Percentiles rank a stretch among this genome's conserved stretches.
Conservation (phyloP, 2,113 vertebrate species). For the Archilochus colubris region DNA sequence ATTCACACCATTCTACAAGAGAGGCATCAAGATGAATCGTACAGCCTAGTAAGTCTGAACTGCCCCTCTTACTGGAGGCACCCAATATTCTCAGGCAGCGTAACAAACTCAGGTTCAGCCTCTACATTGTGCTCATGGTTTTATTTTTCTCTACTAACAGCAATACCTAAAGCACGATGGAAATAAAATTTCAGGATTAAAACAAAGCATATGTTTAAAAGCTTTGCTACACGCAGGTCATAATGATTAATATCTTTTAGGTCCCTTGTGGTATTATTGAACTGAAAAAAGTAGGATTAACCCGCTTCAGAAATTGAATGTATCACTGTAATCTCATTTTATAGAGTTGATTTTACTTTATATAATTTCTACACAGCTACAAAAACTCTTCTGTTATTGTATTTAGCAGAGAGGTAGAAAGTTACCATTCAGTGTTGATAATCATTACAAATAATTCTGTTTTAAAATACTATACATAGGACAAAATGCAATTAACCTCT, state of each 20-base stretch:
- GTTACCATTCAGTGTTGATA: neutral
- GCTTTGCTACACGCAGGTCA: neutral
- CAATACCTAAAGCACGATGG: neutral
- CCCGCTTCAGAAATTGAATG: neutral
- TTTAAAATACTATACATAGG: neutral
- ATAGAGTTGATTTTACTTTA: neutral
- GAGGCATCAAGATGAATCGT: neutral
- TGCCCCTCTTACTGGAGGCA: neutral
- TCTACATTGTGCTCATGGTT: neutral
- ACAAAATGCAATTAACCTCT: neutral
- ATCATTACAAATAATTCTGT: neutral
- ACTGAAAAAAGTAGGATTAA: neutral
- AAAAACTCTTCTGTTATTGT: neutral
- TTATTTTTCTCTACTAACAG: neutral
- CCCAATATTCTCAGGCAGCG: neutral
- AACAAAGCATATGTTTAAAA: neutral
- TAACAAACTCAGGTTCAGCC: neutral
- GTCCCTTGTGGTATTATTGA: neutral
- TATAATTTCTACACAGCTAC: neutral
- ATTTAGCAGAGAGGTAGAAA: neutral
- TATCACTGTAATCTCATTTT: neutral
- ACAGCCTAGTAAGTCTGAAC: neutral
- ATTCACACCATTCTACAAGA: neutral
- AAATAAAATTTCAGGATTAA: neutral
- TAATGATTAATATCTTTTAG: neutral